Evolutionary conservation across 2,888 invertebrate species (phyloP), one percentile per base, ranked within the genome.

Genomic region (Orchesellides sinensis): DNA sequence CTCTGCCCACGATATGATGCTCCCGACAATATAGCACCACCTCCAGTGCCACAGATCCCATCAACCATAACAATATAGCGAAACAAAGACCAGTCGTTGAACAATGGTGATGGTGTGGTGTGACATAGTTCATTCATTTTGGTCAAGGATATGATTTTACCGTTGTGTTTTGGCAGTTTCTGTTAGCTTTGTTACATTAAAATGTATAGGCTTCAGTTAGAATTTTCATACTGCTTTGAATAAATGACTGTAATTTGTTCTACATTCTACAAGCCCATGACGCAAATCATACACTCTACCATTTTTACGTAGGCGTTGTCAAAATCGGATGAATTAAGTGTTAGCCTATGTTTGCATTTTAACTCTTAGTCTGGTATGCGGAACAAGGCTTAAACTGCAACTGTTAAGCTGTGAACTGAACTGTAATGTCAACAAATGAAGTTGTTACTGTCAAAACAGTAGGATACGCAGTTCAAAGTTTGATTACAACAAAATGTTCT

Each of bases 91-190:
- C 35, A 8, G 2, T 49, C n/a, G n/a, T 49, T 49, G 8, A 49
- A 49, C 49, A 49, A 49, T 49, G 19, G 49, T 17, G n/a, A n/a
- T n/a, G n/a, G n/a, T n/a, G n/a, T n/a, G n/a, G n/a, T n/a, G n/a
- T n/a, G n/a, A n/a, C n/a, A 63, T 63, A 63, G 40, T 68, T 49
- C 49, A 35, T 35, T 35, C 35, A 45, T 70, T 56, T 70, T 56
- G 56, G 56, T 17, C 54, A 70, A 56, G 70, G 70, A 35, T 70
- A 23, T 40, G 32, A 70, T 70, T 70, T 56, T 23, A 49, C 49
- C 49, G 49, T 49, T 49, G 49, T 40, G 10, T 32, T 32, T 32
- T 32, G n/a, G n/a, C n/a, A n/a, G n/a, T n/a, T n/a, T n/a, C n/a
- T n/a, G n/a, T n/a, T n/a, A n/a, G n/a, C n/a, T n/a, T n/a, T n/a